A percentile compares a stretch with the other conserved stretches of the same genome.
Conservation (phyloP, 53 echinoderm and acorn worm genomes). For the Patiria pectinifera region DNA sequence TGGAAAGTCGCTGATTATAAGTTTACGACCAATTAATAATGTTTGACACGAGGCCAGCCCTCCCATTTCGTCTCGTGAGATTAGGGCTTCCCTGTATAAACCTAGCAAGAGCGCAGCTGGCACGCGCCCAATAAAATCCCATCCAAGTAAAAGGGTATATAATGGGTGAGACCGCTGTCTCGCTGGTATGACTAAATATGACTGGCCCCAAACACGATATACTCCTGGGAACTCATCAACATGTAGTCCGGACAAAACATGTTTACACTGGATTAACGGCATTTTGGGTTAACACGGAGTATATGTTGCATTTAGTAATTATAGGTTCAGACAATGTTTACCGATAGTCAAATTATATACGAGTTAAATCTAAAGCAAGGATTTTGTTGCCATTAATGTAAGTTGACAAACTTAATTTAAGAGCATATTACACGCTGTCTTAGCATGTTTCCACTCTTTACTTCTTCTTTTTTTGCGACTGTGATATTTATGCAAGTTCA, state of each 20-base stretch:
- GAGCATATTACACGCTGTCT: too few species aligned
- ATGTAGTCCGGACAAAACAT: not conserved
- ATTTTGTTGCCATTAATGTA: too few species aligned
- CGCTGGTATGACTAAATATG: not conserved
- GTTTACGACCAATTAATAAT: constrained; percentile 5
- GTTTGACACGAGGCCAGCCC: not conserved
- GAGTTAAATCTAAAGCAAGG: too few species aligned
- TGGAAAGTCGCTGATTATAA: not conserved
- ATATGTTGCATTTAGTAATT: too few species aligned
- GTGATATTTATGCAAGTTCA: too few species aligned
- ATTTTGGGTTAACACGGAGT: too few species aligned
- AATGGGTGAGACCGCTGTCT: not conserved
- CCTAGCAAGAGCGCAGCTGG: constrained; percentile 1
- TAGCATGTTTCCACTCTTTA: too few species aligned
- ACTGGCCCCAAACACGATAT: not conserved
- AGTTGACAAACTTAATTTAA: too few species aligned
- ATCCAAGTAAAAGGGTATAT: not conserved
- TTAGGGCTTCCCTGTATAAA: not conserved
- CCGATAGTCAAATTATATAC: too few species aligned
- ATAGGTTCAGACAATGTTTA: too few species aligned
- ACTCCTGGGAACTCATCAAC: not conserved
- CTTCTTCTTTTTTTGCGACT: too few species aligned
- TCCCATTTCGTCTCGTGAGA: constrained; percentile 9
- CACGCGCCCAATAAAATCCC: not conserved
- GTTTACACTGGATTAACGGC: not conserved